A percentile compares a stretch with the other conserved stretches of the same genome.
Conservation (phyloP, 2,888 invertebrate genomes). For the Metacarcinus magister region DNA sequence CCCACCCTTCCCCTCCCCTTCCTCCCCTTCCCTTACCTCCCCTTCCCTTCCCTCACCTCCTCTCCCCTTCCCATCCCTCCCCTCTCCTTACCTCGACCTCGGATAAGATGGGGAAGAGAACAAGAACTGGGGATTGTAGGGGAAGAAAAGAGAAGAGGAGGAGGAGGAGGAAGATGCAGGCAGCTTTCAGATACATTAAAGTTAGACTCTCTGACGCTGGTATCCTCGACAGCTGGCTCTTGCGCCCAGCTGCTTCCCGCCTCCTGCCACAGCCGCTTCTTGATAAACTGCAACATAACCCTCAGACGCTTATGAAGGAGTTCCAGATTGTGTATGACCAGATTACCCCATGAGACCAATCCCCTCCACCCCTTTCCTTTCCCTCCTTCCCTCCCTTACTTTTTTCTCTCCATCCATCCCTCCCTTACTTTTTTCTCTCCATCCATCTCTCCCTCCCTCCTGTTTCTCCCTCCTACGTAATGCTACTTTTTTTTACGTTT, state of each 20-base stretch:
- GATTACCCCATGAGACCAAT: not conserved
- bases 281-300: constrained; percentile 36
- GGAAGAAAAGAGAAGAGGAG: not conserved
- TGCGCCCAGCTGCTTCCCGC: not conserved
- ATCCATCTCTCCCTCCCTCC: not conserved
- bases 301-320: constrained; percentile 30
- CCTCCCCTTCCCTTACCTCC: not conserved
- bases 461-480: not conserved
- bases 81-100: not conserved
- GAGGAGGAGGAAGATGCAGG: not conserved
- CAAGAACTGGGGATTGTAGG: not conserved
- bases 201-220: constrained; percentile 17
- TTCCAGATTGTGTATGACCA: constrained; percentile 7
- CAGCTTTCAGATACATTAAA: not conserved
- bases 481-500: not conserved
- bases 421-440: no score
- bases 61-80: not conserved
- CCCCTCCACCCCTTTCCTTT: not conserved
- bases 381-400: not conserved
- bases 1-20: not conserved
- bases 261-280: not conserved
- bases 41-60: not conserved
- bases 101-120: not conserved
- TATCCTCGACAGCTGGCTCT: not conserved
- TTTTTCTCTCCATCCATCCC: not conserved